Percentiles rank a stretch among this genome's conserved stretches.
Evolutionary conservation across 2,888 invertebrate species (phyloP).

Genomic region (Deilephila elpenor): DNA sequence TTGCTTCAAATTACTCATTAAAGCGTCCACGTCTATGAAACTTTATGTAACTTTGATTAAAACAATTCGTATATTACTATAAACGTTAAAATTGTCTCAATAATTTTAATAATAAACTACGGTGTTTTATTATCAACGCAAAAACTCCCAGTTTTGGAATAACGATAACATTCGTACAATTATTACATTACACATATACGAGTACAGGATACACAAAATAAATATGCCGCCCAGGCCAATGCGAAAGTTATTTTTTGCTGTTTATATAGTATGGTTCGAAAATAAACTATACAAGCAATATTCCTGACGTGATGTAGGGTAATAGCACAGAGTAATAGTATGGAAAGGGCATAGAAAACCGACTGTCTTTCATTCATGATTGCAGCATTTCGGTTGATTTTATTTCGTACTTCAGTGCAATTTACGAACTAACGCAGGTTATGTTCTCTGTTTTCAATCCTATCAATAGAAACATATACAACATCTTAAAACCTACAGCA

Average conservation of each 20-base stretch:
- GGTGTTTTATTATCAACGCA: not conserved
- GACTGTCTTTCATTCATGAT: not conserved
- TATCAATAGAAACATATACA: not conserved
- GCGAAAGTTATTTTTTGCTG: not conserved
- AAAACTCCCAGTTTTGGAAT: not conserved
- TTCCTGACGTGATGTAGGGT: constrained; percentile 5
- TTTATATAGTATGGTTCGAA: constrained; percentile 1
- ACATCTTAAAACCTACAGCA: not conserved
- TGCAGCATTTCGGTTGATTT: not conserved
- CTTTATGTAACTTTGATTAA: no score
- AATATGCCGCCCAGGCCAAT: not conserved
- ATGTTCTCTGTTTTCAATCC: not conserved
- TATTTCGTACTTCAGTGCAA: not conserved
- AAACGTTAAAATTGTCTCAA: not conserved
- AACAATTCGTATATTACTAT: not conserved
- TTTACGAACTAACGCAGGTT: not conserved
- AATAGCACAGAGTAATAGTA: not conserved
- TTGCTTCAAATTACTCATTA: not conserved
- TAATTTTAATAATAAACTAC: not conserved
- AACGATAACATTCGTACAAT: not conserved
- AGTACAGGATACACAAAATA: constrained; percentile 9
- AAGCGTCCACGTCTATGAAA: not conserved
- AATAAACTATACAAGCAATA: not conserved
- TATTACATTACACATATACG: not conserved
- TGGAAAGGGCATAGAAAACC: not conserved